Base-by-base conservation (phyloP, 1,140 invertebrate species). In the Calliphora vicina region DNA sequence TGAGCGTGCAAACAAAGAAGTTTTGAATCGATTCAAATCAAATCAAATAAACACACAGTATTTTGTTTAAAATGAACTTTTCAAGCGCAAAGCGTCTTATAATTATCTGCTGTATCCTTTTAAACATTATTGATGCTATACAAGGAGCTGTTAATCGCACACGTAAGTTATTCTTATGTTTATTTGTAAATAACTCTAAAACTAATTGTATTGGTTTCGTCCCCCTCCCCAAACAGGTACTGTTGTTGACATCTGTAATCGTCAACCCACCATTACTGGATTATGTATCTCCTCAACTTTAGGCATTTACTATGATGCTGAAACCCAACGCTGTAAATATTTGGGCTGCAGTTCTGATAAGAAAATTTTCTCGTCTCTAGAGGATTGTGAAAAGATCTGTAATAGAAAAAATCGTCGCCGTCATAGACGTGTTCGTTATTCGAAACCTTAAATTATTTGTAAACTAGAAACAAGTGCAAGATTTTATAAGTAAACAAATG, bases 311-410 rank as follows among this genome's bases (percentile, higher is more conserved):
- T 90, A 80, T 12, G 88, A 90, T 74, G 83, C 43, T 67, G 88
- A 90, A 74, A 87, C 87, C 42, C 86, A 89, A 67, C 85, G 80
- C n/a, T 90, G 88, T 23, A 86, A 85, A 4, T 88, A 80, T 15
- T 83, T 86, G 83, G 88, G 88, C 29, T 90, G 88, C 82, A 86
- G 84, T 82, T 85, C 76, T 1, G 80, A 84, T 9, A 86, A 85
- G 76, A 86, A 85, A 26, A 82, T 88, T 8, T 90, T 90, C 81
- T 61, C 15, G 13, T 84, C 76, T 5, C 76, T 90, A 1, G 88
- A 88, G 82, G 86, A 88, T 76, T 90, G 88, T 76, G 88, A 89
- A 3, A 87, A 85, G 83, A 88, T 89, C 15, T 90, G 88, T 84
- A 90, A 90, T 43, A 88, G 87, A 84, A 43, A 83, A 67, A 78